These are phyloP conservation scores for Caenorhabditis panamensis DNA, from an alignment of 2,888 invertebrate species.

Conservation along the genomic window DNA sequence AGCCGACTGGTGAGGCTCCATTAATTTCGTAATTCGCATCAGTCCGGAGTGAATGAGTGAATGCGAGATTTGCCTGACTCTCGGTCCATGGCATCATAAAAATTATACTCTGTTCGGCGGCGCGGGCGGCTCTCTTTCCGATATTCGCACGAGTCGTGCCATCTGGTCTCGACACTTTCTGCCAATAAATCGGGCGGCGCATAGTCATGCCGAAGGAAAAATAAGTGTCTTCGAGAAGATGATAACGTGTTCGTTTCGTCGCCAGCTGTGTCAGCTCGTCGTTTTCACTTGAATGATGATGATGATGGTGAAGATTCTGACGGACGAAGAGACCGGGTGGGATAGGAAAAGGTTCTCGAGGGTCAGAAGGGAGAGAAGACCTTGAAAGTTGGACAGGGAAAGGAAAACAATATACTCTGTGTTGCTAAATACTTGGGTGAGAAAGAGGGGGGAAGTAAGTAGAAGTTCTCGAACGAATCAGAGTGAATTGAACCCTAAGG, in stretches of 20 bases:
- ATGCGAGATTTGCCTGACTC: not conserved
- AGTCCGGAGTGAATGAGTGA: not conserved
- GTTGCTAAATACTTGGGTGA: not conserved
- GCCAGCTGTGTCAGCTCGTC: constrained; percentile 32
- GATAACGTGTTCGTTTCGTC: constrained; percentile 36
- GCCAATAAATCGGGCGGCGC: constrained; percentile 22
- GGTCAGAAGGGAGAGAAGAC: not conserved
- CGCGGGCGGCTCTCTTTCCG: constrained; percentile 5
- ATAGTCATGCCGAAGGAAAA: constrained; percentile 29
- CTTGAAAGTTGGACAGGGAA: not conserved
- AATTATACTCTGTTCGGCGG: constrained; percentile 24
- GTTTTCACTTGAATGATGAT: constrained; percentile 4
- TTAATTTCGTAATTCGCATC: constrained; percentile 42
- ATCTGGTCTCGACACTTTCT: constrained; percentile 46
- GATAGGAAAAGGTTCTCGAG: not conserved
- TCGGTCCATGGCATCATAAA: constrained; percentile 16
- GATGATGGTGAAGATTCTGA: not conserved
- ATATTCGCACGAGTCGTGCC: constrained; percentile 5
- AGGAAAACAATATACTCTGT: not conserved
- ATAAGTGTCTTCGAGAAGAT: constrained; percentile 18
- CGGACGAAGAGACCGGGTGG: not conserved
- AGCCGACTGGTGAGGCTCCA: not conserved
- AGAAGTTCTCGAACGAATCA: not conserved
- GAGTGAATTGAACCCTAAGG: constrained; percentile 1
- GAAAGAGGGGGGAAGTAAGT: not conserved